Base-by-base conservation (phyloP, 1,140 invertebrate genomes). In the Aethina tumida region DNA sequence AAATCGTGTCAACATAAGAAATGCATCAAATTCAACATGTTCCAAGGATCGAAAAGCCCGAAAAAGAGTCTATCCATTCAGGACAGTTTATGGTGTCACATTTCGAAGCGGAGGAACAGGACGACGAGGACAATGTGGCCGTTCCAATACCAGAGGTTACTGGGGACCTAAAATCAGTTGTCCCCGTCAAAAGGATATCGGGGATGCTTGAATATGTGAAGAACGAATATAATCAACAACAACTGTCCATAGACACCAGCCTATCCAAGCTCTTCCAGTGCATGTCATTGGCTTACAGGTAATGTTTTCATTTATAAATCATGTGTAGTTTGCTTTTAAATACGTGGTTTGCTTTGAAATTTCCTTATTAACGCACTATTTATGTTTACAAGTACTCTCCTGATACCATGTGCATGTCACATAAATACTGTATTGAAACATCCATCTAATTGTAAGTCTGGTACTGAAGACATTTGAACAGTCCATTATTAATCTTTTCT, bases 51-150 rank as follows among this genome's bases (percentile, higher is more conserved):
- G 43, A 47, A 31, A 40, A 52, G 29, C 44, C 40, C 20, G 39
- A 49, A 30, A 42, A 36, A 41, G 89, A 93, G 62, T 77, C 81
- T 1, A 97, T 97, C 52, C 93, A 97, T 63, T 96, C 91, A 52
- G 94, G 94, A 13, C 93, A 97, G 63, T 97, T 97, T 65, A 97
- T 97, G 94, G 82, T 97, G 24, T 96, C 90, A 28, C 80, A 92
- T 62, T 93, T 97, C 66, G 91, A 96, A 63, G 86, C 88, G 18
- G 86, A 92, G 60, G 84, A 77, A 15, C 84, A 90, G 60, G 87
- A 91, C 56, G 84, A 88, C 56, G 86, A 90, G 54, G 84, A 88
- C 55, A 78, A 84, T 55, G 67, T 84, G 16, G 77, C 77, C 14
- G 74, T 85, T 10, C 77, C 83, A 10, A 79, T 85, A 42, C 76